These are phyloP conservation scores for Porites lutea DNA, from an alignment of 64 coral and sea anemone species.

Conservation along the genomic window DNA sequence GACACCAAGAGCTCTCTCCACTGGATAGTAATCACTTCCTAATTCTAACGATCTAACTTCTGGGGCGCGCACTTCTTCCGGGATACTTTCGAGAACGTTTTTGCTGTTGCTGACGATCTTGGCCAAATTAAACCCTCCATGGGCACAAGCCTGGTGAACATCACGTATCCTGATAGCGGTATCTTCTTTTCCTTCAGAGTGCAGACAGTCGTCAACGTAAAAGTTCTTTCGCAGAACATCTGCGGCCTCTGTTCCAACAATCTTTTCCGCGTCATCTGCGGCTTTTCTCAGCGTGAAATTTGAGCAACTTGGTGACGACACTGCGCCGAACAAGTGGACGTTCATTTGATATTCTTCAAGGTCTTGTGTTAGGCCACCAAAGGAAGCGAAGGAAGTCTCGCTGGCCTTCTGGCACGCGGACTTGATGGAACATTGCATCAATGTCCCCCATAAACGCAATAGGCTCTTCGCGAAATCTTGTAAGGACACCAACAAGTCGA, in stretches of 20 bases:
- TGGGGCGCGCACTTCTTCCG: conserved; percentile 16
- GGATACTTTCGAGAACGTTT: conserved; percentile 9
- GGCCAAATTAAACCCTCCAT: conserved; percentile 60
- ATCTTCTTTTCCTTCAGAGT: background rate
- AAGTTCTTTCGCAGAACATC: conserved; percentile 42
- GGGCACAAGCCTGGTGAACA: background rate
- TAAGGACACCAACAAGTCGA: no score
- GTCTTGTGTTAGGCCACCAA: conserved; percentile 61
- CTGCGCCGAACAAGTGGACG: conserved; percentile 54
- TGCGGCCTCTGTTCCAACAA: background rate
- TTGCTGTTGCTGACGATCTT: conserved; percentile 31
- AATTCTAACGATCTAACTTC: conserved; percentile 34
- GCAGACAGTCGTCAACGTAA: conserved; percentile 66
- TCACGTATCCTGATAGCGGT: conserved; percentile 24
- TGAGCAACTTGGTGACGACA: conserved; percentile 57
- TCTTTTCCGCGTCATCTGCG: conserved; percentile 1
- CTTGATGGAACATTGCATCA: conserved; percentile 62
- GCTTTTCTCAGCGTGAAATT: conserved; percentile 42
- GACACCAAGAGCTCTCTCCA: conserved; percentile 56
- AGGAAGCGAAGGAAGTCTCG: conserved; percentile 44
- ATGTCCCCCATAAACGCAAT: conserved; percentile 35
- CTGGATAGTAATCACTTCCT: conserved; percentile 31
- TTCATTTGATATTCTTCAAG: conserved; percentile 55
- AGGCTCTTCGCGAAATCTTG: background rate
- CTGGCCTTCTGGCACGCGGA: conserved; percentile 37